These are phyloP conservation scores for Bambusicola thoracicus DNA, from an alignment of 2,113 vertebrate genomes.

Conservation along the genomic window DNA sequence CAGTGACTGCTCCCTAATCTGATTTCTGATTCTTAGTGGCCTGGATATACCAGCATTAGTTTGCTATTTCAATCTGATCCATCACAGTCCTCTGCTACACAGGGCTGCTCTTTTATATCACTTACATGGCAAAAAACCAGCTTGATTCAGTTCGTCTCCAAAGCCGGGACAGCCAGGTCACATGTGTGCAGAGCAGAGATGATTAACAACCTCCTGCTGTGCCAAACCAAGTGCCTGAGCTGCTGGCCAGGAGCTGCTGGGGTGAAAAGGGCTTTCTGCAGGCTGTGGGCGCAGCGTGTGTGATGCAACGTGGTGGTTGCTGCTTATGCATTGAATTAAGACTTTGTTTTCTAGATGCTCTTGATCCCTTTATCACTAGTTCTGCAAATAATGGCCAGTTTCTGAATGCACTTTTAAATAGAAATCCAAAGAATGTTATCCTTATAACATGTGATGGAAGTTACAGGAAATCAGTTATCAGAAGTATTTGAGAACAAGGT, in stretches of 20 bases:
- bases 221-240: not conserved
- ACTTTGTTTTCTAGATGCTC: not conserved
- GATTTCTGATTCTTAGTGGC: conserved; percentile 57
- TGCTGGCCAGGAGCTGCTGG: not conserved
- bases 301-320: not conserved
- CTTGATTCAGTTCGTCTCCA: not conserved
- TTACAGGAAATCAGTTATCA: not conserved
- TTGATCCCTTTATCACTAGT: not conserved
- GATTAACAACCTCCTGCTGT: not conserved
- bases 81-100: conserved; percentile 12
- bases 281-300: not conserved
- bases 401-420: not conserved
- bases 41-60: conserved; percentile 64
- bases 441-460: not conserved
- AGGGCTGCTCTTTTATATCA: not conserved
- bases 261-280: not conserved
- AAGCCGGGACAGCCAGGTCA: not conserved
- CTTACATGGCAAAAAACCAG: not conserved
- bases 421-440: not conserved
- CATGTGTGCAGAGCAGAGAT: not conserved
- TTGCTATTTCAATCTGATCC: conserved; percentile 70
- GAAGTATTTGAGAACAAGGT: not conserved
- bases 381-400: not conserved
- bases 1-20: conserved; percentile 58
- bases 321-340: not conserved